Evolutionary conservation across 2,888 invertebrate species (phyloP), one percentile per base, ranked within the genome.

Genomic region (Cosmorhoe ocellata): DNA sequence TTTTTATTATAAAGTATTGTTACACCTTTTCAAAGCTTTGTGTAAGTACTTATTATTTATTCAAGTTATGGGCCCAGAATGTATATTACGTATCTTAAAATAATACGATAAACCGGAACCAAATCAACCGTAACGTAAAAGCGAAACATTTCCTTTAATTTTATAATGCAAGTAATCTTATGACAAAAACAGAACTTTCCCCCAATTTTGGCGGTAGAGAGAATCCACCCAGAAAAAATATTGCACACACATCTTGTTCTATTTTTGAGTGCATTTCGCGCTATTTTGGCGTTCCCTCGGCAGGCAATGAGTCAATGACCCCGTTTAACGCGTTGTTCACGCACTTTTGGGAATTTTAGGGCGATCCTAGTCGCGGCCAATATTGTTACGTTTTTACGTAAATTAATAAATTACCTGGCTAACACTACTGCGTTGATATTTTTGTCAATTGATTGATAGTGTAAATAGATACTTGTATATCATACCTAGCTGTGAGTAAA

Each of bases 261-360:
- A 90, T 90, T 90, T 90, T 86, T 86, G 81, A 85, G 81, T 89
- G 87, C 86, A 90, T 90, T 90, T 90, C 79, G 89, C 89, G 90
- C 88, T 90, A 90, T 90, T 89, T 90, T 90, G 87, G 87, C 89
- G 90, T 90, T 89, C 89, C 89, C 89, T 88, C 81, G 74, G 47
- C 79, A 74, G 68, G 74, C 78, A 78, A 71, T 79, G 77, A 86
- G 90, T 89, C 90, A 89, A 86, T 89, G 90, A 90, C 89, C 90
- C 77, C 84, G 86, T 80, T 87, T 83, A 78, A 68, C 73, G 69
- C 84, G 86, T 87, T 88, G 85, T 90, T 89, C 81, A 89, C 89
- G 84, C 83, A 85, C 76, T 87, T 89, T 88, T 87, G 75, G 84
- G 79, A 83, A 86, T 80, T 84, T 89, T 82, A 71, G 87, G 79